phyloP scores from a whole-genome alignment of 2,113 vertebrate species.

The Pithys albifrons region DNA sequence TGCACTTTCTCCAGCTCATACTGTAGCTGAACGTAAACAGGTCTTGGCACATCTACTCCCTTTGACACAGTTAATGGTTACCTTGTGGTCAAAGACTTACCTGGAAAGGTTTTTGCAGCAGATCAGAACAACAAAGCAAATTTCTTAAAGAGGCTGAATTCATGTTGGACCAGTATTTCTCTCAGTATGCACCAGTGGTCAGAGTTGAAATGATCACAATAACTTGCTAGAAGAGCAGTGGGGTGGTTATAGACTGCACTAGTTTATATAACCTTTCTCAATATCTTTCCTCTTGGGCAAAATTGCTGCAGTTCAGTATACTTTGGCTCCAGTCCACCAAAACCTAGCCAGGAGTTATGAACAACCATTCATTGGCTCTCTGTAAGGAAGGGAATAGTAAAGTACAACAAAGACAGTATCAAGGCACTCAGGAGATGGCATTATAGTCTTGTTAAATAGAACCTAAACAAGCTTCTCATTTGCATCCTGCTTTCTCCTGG shows the following conservation, averaged over 20 bases:
- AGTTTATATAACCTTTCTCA: background rate
- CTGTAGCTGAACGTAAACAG: background rate
- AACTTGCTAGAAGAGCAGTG: background rate
- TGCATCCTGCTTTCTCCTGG: background rate
- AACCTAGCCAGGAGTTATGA: background rate
- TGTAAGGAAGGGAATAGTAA: background rate
- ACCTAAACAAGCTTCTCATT: background rate
- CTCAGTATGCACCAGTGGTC: background rate
- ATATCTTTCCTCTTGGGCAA: background rate
- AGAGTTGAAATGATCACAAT: background rate
- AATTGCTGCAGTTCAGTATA: background rate
- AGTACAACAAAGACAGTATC: background rate
- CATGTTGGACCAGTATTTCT: background rate
- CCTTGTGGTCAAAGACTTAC: background rate
- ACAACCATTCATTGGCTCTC: background rate
- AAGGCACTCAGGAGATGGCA: background rate
- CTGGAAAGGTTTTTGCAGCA: background rate
- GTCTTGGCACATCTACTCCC: background rate
- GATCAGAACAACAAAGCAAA: background rate
- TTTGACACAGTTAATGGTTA: constrained; percentile 40
- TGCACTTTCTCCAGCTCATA: background rate
- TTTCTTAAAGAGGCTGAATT: background rate
- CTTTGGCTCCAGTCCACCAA: background rate
- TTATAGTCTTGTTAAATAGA: background rate
- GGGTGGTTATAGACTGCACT: background rate